Evolutionary conservation across 2,888 invertebrate genomes (phyloP).

Genomic region (Andrena marginata): DNA sequence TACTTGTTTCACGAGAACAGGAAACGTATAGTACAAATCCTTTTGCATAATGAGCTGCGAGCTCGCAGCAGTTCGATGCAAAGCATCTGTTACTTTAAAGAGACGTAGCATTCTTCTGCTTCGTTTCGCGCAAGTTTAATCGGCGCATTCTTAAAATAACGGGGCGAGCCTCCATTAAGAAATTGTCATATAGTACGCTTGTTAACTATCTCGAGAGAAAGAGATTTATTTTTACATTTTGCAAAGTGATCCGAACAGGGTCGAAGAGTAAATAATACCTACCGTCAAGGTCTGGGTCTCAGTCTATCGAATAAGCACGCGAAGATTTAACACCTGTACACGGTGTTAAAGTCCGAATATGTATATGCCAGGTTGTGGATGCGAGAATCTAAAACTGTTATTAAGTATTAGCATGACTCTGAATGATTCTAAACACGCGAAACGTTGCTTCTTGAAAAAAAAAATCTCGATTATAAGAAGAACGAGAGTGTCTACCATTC

Average conservation of each 20-base stretch:
- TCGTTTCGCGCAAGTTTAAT: neutral
- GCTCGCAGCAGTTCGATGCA: neutral
- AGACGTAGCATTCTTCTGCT: neutral
- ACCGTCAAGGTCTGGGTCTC: neutral
- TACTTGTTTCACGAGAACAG: neutral
- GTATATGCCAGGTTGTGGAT: slow-evolving; percentile 23
- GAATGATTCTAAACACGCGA: neutral
- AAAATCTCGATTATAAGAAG: slow-evolving; percentile 9
- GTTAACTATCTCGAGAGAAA: slow-evolving; percentile 12
- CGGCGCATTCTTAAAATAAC: neutral
- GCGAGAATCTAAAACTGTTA: slow-evolving; percentile 25
- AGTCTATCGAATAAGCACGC: neutral
- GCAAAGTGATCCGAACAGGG: neutral
- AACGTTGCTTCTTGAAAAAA: neutral
- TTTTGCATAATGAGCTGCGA: neutral
- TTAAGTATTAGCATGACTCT: neutral
- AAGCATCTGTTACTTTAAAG: neutral
- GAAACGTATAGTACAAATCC: slow-evolving; percentile 3
- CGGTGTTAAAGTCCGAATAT: slow-evolving; percentile 10
- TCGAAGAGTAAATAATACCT: neutral
- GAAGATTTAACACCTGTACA: neutral
- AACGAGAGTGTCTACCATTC: neutral
- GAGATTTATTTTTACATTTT: slow-evolving; percentile 31
- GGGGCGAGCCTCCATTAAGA: neutral
- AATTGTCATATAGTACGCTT: neutral